Percentiles rank a stretch among this genome's conserved stretches.
phyloP scores from a whole-genome alignment of 2,888 invertebrate genomes.

The Cheilosia vulpina region DNA sequence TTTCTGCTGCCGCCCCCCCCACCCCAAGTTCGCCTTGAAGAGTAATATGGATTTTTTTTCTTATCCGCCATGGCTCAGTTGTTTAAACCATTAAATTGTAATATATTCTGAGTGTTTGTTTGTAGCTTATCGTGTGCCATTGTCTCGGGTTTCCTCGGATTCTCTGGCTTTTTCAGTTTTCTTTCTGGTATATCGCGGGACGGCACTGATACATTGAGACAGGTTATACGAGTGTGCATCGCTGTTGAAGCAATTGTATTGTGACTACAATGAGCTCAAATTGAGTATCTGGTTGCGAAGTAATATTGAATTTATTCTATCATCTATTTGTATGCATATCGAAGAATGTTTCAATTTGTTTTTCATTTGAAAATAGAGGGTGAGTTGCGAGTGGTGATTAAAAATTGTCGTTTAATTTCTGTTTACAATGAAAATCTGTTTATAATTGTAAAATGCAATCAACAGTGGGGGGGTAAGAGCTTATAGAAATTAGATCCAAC shows the following conservation, averaged over 20 bases:
- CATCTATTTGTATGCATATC: constrained; percentile 56
- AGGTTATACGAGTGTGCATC: constrained; percentile 22
- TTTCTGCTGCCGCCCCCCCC: constrained; percentile 4
- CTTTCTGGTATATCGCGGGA: constrained; percentile 1
- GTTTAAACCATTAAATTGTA: constrained; percentile 72
- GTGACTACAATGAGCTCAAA: constrained; percentile 56
- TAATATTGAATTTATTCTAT: constrained; percentile 52
- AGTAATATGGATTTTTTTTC: constrained; percentile 70
- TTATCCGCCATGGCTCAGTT: constrained; percentile 71
- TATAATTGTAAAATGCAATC: neutral
- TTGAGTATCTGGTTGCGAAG: constrained; percentile 60
- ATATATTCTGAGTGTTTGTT: constrained; percentile 69
- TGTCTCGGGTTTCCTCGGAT: constrained; percentile 52
- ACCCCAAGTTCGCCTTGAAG: constrained; percentile 32
- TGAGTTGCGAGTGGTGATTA: constrained; percentile 22
- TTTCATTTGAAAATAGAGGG: constrained; percentile 31
- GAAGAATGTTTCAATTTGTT: constrained; percentile 51
- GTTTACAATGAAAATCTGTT: neutral
- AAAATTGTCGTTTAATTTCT: constrained; percentile 27
- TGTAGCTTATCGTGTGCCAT: constrained; percentile 62
- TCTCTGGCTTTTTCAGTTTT: constrained; percentile 6
- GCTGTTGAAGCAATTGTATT: constrained; percentile 14
- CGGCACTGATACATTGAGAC: constrained; percentile 26
- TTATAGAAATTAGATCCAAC: too few species aligned
- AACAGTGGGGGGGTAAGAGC: too few species aligned